Evolutionary conservation across 1,140 invertebrate genomes (phyloP).

Genomic region (Propsilocerus akamusi): DNA sequence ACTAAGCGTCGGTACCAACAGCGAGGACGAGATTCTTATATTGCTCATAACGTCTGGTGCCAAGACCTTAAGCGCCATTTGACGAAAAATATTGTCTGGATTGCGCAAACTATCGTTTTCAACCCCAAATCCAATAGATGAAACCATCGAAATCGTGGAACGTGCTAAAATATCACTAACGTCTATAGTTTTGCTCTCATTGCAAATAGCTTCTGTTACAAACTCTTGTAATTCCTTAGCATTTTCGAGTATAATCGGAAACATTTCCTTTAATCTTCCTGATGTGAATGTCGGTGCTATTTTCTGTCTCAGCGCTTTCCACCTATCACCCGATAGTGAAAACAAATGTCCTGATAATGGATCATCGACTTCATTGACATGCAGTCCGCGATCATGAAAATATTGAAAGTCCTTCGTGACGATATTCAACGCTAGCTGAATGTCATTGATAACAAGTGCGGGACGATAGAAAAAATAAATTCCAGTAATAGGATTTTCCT

Average conservation of each 20-base stretch:
- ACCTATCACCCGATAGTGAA: constrained; percentile 19
- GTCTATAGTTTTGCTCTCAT: constrained; percentile 9
- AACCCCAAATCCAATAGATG: constrained; percentile 21
- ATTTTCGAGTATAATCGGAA: constrained; percentile 20
- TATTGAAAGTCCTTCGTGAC: constrained; percentile 23
- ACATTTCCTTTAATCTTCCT: constrained; percentile 29
- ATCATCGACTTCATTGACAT: constrained; percentile 14
- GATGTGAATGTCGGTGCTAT: constrained; percentile 28
- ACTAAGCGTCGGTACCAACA: constrained; percentile 10
- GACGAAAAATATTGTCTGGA: constrained; percentile 13
- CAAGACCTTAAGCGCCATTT: constrained; percentile 14
- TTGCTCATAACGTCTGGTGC: constrained; percentile 5
- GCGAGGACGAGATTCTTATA: constrained; percentile 8
- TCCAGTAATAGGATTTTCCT: constrained; percentile 7
- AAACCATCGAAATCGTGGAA: constrained; percentile 17
- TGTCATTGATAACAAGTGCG: constrained; percentile 18
- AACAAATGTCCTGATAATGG: constrained; percentile 20
- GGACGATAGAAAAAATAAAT: constrained; percentile 16
- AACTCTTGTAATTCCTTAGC: constrained; percentile 10
- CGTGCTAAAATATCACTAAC: constrained; percentile 13
- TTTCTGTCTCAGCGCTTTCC: constrained; percentile 22
- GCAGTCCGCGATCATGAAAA: constrained; percentile 18
- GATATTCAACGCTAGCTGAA: constrained; percentile 22
- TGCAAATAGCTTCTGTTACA: constrained; percentile 8
- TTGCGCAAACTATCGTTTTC: constrained; percentile 15